Evolutionary conservation across 2,888 invertebrate genomes (phyloP).

Genomic region (Ophion slaviceki): DNA sequence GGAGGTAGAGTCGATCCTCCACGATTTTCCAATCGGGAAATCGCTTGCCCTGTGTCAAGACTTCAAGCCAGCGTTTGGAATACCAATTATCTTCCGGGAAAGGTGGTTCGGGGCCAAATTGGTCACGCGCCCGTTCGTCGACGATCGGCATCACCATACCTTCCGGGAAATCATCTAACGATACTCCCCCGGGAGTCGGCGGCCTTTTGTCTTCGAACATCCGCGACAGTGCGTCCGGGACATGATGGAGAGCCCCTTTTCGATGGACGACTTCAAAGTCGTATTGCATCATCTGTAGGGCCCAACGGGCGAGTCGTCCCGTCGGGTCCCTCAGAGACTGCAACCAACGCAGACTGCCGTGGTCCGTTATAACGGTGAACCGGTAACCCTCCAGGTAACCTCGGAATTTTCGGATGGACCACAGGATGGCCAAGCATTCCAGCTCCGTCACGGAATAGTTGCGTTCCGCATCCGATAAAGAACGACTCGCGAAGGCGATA

Average conservation of each 20-base stretch:
- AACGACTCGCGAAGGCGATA: constrained; percentile 63
- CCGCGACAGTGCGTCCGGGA: constrained; percentile 61
- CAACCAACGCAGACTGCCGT: constrained; percentile 69
- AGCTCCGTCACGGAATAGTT: constrained; percentile 66
- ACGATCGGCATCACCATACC: not conserved
- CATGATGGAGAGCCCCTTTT: constrained; percentile 12
- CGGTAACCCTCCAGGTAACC: too few relatives aligned
- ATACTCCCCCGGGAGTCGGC: not conserved
- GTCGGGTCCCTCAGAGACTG: constrained; percentile 66
- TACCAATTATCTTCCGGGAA: constrained; percentile 53
- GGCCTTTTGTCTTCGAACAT: constrained; percentile 51
- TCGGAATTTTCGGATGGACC: constrained; percentile 41
- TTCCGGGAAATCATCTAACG: not conserved
- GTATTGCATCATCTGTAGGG: constrained; percentile 52
- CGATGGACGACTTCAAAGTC: constrained; percentile 44
- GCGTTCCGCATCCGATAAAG: constrained; percentile 40
- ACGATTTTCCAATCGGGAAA: constrained; percentile 48
- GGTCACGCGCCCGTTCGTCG: not conserved
- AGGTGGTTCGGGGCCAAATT: constrained; percentile 35
- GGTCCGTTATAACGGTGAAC: constrained; percentile 70
- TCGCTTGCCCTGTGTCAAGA: constrained; percentile 30
- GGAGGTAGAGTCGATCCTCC: not conserved
- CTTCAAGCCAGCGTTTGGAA: constrained; percentile 48
- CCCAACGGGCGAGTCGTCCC: constrained; percentile 58
- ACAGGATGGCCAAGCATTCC: constrained; percentile 71